These are phyloP conservation scores for Lysiphlebus fabarum DNA, from an alignment of 1,140 invertebrate species.

Conservation along the genomic window DNA sequence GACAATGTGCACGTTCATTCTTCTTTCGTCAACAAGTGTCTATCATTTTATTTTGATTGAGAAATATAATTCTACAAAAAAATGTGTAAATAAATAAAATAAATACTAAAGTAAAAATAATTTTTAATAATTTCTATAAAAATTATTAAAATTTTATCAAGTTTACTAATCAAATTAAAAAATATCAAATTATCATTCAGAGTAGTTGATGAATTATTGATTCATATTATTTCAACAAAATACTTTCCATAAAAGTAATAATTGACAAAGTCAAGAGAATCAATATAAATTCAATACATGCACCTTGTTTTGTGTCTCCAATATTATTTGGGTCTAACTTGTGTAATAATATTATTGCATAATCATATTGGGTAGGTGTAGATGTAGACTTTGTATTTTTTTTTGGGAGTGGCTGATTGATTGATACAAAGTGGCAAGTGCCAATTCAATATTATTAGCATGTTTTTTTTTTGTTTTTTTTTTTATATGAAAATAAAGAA, in stretches of 20 bases:
- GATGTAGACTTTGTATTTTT: neutral
- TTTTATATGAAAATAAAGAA: too few relatives aligned
- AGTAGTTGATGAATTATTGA: too few relatives aligned
- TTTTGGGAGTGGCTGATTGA: neutral
- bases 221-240: too few relatives aligned
- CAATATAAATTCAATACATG: conserved; percentile 26
- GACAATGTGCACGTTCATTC: conserved; percentile 18
- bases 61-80: neutral
- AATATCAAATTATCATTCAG: too few relatives aligned
- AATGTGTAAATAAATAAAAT: neutral
- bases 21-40: conserved; percentile 25
- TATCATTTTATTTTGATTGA: neutral
- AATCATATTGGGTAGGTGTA: neutral
- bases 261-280: neutral
- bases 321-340: conserved; percentile 18
- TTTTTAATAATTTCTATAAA: neutral
- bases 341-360: conserved; percentile 23
- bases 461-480: too few relatives aligned
- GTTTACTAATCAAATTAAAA: too few relatives aligned
- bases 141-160: too few relatives aligned
- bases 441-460: too few relatives aligned
- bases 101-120: neutral
- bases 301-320: neutral
- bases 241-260: too few relatives aligned
- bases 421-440: too few relatives aligned